Evolutionary conservation across 1,140 invertebrate species (phyloP), one percentile per base, ranked within the genome.

Genomic region (Bombus huntii): DNA sequence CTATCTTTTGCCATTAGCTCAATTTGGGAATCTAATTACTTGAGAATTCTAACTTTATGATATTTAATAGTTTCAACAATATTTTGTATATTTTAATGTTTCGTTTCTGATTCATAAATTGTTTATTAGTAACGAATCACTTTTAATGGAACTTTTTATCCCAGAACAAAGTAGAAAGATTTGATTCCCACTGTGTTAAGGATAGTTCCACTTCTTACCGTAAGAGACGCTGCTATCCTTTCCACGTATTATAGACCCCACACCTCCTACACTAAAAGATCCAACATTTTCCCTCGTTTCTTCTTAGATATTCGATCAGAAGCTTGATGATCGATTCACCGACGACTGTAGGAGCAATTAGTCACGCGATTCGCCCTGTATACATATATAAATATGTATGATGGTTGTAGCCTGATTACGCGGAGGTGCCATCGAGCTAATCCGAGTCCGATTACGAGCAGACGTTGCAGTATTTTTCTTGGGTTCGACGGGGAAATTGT

Each of bases 331-430:
- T 81, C 37, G 80, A 62, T 62, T 42, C 71, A 22, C 53, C n/a
- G 31, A 75, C 42, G 31, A 37, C 22, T 68, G 25, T n/a, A 42
- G 47, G 28, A 44, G 62, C 59, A 22, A 76, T 65, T 6, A n/a
- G 22, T 78, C 53, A 34, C 31, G 18, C 68, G 81, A 85, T 81
- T 59, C 81, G 81, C 70, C 83, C 70, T 89, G 73, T 83, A 89
- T 34, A 73, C 75, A 81, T 87, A 85, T 37, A 86, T 83, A 81
- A 84, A 89, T 84, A 90, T 88, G 88, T 86, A 88, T 86, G 86
- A 89, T 39, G 68, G 75, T 90, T 85, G 88, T 90, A 73, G 86
- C 84, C 66, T 81, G 88, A 84, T 53, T 84, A 68, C 71, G 83
- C 70, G 78, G 42, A 89, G 70, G 47, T 89, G 76, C 57, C 76